Conservation (phyloP, 2,888 invertebrate species). For the Aelia acuminata region DNA sequence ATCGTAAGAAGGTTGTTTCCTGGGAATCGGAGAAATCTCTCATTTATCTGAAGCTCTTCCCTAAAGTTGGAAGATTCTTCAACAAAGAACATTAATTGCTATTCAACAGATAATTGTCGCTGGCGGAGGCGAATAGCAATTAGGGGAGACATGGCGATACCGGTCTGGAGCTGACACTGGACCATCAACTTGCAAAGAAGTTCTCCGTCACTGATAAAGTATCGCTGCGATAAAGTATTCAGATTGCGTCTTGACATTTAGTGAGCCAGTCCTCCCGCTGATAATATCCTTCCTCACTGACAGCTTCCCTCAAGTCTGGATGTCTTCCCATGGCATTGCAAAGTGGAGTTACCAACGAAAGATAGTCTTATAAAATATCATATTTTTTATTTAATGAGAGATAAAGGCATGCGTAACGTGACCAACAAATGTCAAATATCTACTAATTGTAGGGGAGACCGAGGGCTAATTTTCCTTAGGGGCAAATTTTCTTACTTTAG, state of each 20-base stretch:
- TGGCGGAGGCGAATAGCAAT: neutral
- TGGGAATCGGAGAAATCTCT: neutral
- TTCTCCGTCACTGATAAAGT: neutral
- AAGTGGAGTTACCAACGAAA: neutral
- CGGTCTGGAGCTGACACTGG: neutral
- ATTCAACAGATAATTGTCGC: conserved; percentile 32
- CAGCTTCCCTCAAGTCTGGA: neutral
- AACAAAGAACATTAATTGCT: conserved; percentile 34
- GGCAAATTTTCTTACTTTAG: no score
- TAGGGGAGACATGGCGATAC: neutral
- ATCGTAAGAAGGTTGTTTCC: neutral
- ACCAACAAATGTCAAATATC: no score
- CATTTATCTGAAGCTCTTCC: neutral
- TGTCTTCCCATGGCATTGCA: neutral
- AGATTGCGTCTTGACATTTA: neutral
- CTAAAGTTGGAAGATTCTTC: neutral
- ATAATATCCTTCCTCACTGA: conserved; percentile 2
- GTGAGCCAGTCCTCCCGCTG: neutral
- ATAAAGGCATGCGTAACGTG: no score
- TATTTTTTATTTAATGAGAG: no score
- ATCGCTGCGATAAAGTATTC: neutral
- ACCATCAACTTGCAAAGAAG: neutral
- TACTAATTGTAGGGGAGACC: no score
- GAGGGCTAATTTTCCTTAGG: no score
- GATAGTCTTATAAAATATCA: no score